phyloP scores from a whole-genome alignment of 2,888 invertebrate species.

The Pseudococcus longispinus region DNA sequence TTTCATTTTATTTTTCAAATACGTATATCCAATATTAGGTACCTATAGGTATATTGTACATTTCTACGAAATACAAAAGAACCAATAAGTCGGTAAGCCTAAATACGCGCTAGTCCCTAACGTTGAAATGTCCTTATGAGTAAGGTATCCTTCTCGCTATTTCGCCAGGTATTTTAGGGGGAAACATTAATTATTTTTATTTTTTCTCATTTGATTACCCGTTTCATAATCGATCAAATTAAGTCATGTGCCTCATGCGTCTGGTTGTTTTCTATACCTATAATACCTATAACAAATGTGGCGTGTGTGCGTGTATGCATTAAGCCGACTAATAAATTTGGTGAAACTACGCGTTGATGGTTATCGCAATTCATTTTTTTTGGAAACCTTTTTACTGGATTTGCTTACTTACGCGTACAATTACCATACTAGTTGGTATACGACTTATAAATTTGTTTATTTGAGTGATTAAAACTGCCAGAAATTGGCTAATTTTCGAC shows the following conservation, averaged over 20 bases:
- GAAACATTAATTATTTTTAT: neutral
- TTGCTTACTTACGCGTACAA: neutral
- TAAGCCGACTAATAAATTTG: neutral
- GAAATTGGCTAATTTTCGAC: conserved; percentile 6
- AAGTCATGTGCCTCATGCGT: neutral
- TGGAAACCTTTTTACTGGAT: neutral
- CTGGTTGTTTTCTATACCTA: neutral
- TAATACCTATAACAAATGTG: neutral
- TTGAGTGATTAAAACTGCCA: neutral
- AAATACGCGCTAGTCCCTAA: too few species aligned
- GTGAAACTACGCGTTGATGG: neutral
- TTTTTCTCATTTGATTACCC: neutral
- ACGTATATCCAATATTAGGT: neutral
- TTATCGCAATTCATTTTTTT: conserved; percentile 6
- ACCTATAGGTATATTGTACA: neutral
- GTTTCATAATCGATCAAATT: neutral
- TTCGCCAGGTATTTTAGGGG: neutral
- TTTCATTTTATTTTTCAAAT: neutral
- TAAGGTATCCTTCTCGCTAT: neutral
- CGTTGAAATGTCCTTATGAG: too few species aligned
- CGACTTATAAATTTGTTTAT: neutral
- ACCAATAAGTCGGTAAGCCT: too few species aligned
- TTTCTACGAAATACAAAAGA: too few species aligned
- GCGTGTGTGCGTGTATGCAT: conserved; percentile 6
- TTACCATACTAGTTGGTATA: neutral